Conservation (phyloP, 1,140 invertebrate species). For the Laodelphax striatellus region DNA sequence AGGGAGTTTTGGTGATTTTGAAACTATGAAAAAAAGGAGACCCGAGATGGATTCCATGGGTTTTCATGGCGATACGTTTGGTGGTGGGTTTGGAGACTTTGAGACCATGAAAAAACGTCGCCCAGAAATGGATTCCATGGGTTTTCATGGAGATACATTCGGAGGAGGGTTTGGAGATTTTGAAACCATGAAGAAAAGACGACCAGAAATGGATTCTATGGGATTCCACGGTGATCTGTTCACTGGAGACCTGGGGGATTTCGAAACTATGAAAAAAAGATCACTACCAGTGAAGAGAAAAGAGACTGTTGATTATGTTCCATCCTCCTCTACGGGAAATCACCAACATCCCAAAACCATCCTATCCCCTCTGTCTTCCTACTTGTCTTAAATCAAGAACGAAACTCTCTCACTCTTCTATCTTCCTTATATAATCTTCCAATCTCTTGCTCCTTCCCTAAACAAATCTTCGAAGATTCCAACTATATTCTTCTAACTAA, state of each 20-base stretch:
- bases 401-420: too few relatives aligned
- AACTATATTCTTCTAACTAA: too few relatives aligned
- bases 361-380: too few relatives aligned
- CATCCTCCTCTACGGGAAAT: too few relatives aligned
- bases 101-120: constrained; percentile 26
- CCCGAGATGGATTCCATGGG: constrained; percentile 20
- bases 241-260: constrained; percentile 25
- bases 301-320: too few relatives aligned
- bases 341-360: too few relatives aligned
- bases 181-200: constrained; percentile 26
- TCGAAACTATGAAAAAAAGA: constrained; percentile 31
- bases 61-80: constrained; percentile 25
- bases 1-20: constrained; percentile 32
- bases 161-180: constrained; percentile 25
- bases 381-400: too few relatives aligned
- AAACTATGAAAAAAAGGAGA: constrained; percentile 29
- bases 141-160: constrained; percentile 30
- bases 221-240: constrained; percentile 31
- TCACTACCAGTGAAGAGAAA: too few relatives aligned
- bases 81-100: constrained; percentile 26
- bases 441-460: too few relatives aligned
- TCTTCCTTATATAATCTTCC: too few relatives aligned
- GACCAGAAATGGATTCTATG: constrained; percentile 19
- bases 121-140: constrained; percentile 22
- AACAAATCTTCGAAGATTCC: too few relatives aligned